These are phyloP conservation scores for Spheniscus mendiculus DNA, from an alignment of 2,113 vertebrate species.

Conservation along the genomic window DNA sequence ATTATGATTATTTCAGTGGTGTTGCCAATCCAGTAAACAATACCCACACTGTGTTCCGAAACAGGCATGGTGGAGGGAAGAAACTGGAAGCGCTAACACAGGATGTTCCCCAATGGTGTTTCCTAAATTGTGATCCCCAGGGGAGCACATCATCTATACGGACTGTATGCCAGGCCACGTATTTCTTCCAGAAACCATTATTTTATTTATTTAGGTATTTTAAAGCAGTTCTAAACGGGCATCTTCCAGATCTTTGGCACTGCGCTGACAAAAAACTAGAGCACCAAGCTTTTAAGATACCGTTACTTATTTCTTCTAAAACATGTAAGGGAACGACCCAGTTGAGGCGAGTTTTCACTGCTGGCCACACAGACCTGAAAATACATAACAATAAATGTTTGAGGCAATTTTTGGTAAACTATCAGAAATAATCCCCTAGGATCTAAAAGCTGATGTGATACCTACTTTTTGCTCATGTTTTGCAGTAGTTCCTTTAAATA, in stretches of 20 bases:
- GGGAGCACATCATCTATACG: not conserved
- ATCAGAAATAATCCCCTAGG: not conserved
- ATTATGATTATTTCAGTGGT: not conserved
- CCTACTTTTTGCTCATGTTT: not conserved
- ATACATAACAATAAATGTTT: not conserved
- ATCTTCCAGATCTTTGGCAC: not conserved
- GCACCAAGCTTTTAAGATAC: not conserved
- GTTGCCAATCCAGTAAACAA: not conserved
- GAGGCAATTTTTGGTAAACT: not conserved
- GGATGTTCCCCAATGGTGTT: not conserved
- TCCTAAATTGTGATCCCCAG: not conserved
- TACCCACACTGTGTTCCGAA: not conserved
- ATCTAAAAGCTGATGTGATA: not conserved
- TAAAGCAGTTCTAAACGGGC: not conserved
- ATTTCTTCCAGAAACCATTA: not conserved
- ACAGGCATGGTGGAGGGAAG: not conserved
- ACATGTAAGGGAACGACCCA: not conserved
- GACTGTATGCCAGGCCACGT: rapidly evolving
- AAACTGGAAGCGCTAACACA: not conserved
- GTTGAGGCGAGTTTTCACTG: not conserved
- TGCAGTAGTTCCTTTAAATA: not conserved
- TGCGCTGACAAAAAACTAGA: not conserved
- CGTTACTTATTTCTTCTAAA: not conserved
- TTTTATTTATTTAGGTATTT: too few relatives aligned
- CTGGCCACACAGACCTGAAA: not conserved